These are phyloP conservation scores for Gnatocerus cornutus DNA, from an alignment of 2,888 invertebrate genomes.

Conservation along the genomic window DNA sequence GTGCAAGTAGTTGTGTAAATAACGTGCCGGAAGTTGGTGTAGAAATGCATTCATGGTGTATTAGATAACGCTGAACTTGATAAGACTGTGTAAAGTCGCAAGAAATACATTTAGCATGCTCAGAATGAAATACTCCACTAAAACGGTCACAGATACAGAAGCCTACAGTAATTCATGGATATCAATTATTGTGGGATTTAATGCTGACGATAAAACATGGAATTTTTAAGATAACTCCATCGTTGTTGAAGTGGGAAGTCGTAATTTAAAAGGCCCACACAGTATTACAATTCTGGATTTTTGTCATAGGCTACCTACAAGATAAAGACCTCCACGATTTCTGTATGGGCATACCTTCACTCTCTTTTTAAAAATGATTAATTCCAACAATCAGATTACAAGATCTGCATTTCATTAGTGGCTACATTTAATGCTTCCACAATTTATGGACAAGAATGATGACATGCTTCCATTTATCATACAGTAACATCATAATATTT, in stretches of 20 bases:
- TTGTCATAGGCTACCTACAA: slow-evolving; percentile 40
- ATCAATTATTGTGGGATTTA: slow-evolving; percentile 34
- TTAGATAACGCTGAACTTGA: slow-evolving; percentile 35
- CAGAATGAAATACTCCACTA: background rate
- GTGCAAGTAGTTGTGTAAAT: slow-evolving; percentile 3
- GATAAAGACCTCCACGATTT: slow-evolving; percentile 36
- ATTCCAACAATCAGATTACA: slow-evolving; percentile 24
- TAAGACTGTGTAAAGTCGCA: slow-evolving; percentile 4
- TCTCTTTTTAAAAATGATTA: slow-evolving; percentile 37
- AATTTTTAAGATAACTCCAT: slow-evolving; percentile 29
- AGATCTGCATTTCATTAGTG: slow-evolving; percentile 23
- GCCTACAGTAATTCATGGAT: slow-evolving; percentile 25
- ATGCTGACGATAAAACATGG: slow-evolving; percentile 32
- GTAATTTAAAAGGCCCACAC: slow-evolving; percentile 38
- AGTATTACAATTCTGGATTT: slow-evolving; percentile 37
- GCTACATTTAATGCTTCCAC: slow-evolving; percentile 20
- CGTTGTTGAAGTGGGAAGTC: slow-evolving; percentile 39
- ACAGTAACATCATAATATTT: slow-evolving; percentile 24
- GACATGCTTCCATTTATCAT: slow-evolving; percentile 28
- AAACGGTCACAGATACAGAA: slow-evolving; percentile 13
- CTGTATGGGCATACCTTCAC: slow-evolving; percentile 25
- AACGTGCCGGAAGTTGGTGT: slow-evolving; percentile 23
- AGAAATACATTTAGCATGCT: slow-evolving; percentile 1
- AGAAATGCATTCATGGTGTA: slow-evolving; percentile 26
- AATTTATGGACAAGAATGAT: slow-evolving; percentile 33